Percentiles rank a stretch among this genome's conserved stretches.
Evolutionary conservation across 2,888 invertebrate species (phyloP).

Genomic region (Cancer borealis): DNA sequence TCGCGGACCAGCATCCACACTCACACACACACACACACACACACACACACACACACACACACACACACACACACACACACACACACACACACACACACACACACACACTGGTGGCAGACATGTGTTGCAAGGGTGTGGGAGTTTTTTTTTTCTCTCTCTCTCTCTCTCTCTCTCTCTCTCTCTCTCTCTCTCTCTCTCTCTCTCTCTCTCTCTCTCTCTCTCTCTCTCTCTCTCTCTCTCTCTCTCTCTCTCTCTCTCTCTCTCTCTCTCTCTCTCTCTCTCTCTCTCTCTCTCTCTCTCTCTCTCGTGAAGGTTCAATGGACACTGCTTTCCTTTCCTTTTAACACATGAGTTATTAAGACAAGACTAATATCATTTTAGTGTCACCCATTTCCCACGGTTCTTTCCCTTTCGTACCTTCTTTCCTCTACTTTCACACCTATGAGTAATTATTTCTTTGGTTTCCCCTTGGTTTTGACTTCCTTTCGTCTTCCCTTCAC

Average conservation of each 20-base stretch:
- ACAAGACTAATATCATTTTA: background rate
- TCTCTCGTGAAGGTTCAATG: background rate
- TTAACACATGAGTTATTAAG: background rate
- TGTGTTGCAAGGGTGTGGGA: background rate
- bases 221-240: background rate
- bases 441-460: background rate
- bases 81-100: background rate
- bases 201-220: slow-evolving; percentile 36
- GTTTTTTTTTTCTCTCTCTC: background rate
- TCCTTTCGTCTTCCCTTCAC: background rate
- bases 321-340: slow-evolving; percentile 2
- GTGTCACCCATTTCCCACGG: background rate
- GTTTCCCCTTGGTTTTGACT: background rate
- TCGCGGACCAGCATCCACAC: background rate
- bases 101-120: background rate
- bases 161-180: slow-evolving; percentile 16
- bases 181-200: slow-evolving; percentile 37
- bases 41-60: background rate
- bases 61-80: background rate
- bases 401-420: background rate
- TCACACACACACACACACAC: background rate
- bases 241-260: slow-evolving; percentile 20
- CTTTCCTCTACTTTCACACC: background rate
- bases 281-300: slow-evolving; percentile 52
- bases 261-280: slow-evolving; percentile 52